Evolutionary conservation across 2,888 invertebrate genomes (phyloP).

Genomic region (Diarsia dahlii): DNA sequence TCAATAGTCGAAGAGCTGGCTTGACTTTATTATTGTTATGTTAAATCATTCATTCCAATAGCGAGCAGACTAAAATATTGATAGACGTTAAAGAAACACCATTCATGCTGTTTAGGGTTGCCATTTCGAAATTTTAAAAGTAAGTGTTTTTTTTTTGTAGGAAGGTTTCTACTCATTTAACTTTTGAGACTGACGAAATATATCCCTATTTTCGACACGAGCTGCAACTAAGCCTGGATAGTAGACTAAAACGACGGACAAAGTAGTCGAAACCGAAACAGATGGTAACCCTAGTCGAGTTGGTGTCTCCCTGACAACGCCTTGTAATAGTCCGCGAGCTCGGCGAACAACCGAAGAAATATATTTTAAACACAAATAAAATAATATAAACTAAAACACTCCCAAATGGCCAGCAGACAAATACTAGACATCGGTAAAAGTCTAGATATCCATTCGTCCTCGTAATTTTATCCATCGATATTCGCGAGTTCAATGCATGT

Average conservation of each 20-base stretch:
- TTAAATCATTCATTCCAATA: neutral
- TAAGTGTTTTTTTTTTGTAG: too few species aligned
- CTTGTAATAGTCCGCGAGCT: neutral
- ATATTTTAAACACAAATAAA: neutral
- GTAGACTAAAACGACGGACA: neutral
- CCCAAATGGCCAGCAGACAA: neutral
- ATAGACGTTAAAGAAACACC: neutral
- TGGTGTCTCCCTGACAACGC: neutral
- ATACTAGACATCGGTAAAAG: slow-evolving; percentile 1
- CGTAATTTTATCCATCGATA: slow-evolving; percentile 16
- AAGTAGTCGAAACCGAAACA: neutral
- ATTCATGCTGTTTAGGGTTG: neutral
- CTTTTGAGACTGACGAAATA: neutral
- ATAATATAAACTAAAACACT: neutral
- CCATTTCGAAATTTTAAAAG: neutral
- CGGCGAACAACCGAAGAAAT: neutral
- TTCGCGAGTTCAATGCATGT: slow-evolving; percentile 45
- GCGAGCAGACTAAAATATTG: neutral
- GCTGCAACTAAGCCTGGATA: neutral
- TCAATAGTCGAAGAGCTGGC: slow-evolving; percentile 36
- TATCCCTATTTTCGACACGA: neutral
- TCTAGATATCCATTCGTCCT: neutral
- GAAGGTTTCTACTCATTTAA: neutral
- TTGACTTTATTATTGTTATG: slow-evolving; percentile 7
- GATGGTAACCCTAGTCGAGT: neutral